Conservation (phyloP, 2,888 invertebrate genomes). For the Watsonalla cultraria region DNA sequence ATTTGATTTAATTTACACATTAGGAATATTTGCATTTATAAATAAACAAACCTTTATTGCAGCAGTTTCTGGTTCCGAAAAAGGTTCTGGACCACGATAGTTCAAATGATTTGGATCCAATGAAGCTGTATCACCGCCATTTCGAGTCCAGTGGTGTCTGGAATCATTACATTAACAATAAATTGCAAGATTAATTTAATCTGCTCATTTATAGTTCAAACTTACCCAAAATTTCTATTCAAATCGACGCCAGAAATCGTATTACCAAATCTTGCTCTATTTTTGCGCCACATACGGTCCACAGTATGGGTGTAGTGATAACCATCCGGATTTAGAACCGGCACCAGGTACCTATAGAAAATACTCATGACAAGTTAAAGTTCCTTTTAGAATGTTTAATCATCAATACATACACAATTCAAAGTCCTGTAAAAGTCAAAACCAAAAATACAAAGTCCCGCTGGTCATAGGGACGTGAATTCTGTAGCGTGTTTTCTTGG, state of each 20-base stretch:
- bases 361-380: not conserved
- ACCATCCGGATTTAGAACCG: slow-evolving; percentile 90
- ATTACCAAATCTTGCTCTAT: slow-evolving; percentile 74
- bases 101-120: slow-evolving; percentile 56
- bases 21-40: not conserved
- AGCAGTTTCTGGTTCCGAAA: slow-evolving; percentile 63
- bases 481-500: no score
- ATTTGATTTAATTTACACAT: no score
- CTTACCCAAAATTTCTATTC: slow-evolving; percentile 89
- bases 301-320: slow-evolving; percentile 88
- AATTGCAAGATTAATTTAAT: not conserved
- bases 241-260: slow-evolving; percentile 85
- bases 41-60: slow-evolving; percentile 53
- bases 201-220: not conserved
- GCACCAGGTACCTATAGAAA: slow-evolving; percentile 80
- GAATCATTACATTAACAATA: slow-evolving; percentile 10
- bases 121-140: slow-evolving; percentile 27
- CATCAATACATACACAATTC: no score
- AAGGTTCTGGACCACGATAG: slow-evolving; percentile 54
- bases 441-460: no score
- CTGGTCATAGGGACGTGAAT: no score
- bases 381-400: no score
- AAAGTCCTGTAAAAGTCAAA: no score
- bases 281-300: slow-evolving; percentile 92
- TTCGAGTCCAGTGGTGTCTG: slow-evolving; percentile 70